Base-by-base conservation (phyloP, 2,113 vertebrate species). In the Hiodon tergisus region DNA sequence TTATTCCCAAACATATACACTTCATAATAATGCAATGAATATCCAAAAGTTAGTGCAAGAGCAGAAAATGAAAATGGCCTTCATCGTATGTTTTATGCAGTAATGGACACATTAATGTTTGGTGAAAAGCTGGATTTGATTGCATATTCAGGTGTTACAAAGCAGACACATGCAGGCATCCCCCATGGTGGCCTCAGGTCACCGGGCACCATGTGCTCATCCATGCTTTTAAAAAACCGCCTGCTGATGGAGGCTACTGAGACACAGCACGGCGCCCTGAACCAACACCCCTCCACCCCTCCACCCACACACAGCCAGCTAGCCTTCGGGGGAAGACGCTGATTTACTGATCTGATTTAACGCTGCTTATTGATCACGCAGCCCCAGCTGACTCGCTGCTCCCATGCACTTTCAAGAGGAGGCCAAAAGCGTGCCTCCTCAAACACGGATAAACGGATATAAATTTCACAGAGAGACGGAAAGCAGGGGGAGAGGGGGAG, bases 401-500 rank as follows among this genome's bases (percentile, higher is more conserved):
- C 17, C 54, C 47, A 6, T 59, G 55, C 31, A 31, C 31, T 67
- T 67, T 67, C 11, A 31, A 13, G n/a, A 16, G 53, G 68, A 69
- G 5, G 54, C 31, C 67, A 59, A 52, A 46, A 16, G 17, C 53
- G n/a, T 50, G 51, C 7, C n/a, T 16, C 7, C 68, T 59, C 11
- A 71, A 71, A 58, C 53, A 16, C 16, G 10, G 9, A 58, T 13
- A 16, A 71, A 71, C 31, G 55, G 55, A 59, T 5, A 48, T 50
- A 69, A 69, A 53, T 46, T 60, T 60, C 55, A 71, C 31, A 13
- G 31, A 71, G 69, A 46, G 3, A 58, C 54, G 11, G 68, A 55
- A n/a, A 69, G 53, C 0, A 4, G 50, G 4, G 13, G 14, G 1
- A 31, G 47, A 16, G n/a, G 63, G n/a, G 53, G 48, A n/a, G 47